Evolutionary conservation across 2,113 vertebrate species (phyloP), one percentile per base, ranked within the genome.

Genomic region (Ranitomeya imitator): DNA sequence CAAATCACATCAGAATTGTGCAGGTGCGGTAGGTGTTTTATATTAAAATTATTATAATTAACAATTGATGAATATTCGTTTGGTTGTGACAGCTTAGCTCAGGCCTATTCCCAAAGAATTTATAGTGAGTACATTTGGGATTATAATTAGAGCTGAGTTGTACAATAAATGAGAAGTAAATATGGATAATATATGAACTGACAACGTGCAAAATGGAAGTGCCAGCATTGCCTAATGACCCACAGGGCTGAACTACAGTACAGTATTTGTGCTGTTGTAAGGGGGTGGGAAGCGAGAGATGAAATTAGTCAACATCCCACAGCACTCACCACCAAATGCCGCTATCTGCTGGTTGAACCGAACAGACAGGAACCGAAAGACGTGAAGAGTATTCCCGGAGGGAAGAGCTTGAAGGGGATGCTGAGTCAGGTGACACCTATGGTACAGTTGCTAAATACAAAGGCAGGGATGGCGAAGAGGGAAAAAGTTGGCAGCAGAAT

Each of bases 1-100:
- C 60, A 84, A 69, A 84, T 67, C 60, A 12, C 6, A 67, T 67
- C 13, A 15, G 45, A 23, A 12, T 4, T 3, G 21, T 23, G 61
- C 61, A 83, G 63, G 61, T 83, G 81, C 61, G 23, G 21, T 65
- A 84, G 45, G 63, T 71, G 82, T 10, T 15, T 55, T 52, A 5
- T 26, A 51, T 31, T 69, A 71, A 76, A 51, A 76, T 84, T 16
- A 45, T 18, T 83, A 54, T 3, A 65, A 55, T 55, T 71, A 16
- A 11, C 65, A 84, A 84, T 26, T 71, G 63, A 69, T 55, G 51
- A 69, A 55, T 69, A 83, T 55, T 71, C 18, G 16, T 59, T 76
- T 60, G 23, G 26, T 59, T 23, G 13, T 85, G 84, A 73, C 54
- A 76, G 60, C 37, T 63, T 31, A 18, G 14, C 59, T 63, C 80